Percentiles rank a stretch among this genome's conserved stretches.
Conservation (phyloP, 2,888 invertebrate species). For the Drosophila trichaetosa region DNA sequence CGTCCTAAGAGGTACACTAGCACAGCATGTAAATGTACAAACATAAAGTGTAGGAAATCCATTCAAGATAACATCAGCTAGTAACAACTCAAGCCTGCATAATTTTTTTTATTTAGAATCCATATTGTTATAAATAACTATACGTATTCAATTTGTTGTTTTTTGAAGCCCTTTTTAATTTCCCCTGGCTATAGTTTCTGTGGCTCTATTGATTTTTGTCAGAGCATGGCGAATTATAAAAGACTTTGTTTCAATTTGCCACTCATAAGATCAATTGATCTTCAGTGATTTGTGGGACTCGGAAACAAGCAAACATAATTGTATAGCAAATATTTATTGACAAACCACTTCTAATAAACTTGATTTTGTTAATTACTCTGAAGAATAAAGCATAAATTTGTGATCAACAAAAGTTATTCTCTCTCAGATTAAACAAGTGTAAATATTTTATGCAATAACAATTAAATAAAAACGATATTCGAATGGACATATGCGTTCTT, state of each 20-base stretch:
- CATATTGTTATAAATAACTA: background rate
- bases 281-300: background rate
- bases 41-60: background rate
- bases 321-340: constrained; percentile 5
- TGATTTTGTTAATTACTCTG: background rate
- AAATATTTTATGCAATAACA: background rate
- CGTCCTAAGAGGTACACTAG: background rate
- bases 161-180: background rate
- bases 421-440: background rate
- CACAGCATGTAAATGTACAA: no score
- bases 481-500: background rate
- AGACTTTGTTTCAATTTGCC: background rate
- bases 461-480: background rate
- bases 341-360: background rate
- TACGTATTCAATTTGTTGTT: background rate
- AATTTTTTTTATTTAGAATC: background rate
- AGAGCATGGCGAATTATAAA: background rate
- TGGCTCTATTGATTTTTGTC: background rate
- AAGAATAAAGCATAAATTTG: background rate
- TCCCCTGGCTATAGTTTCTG: background rate
- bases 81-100: background rate
- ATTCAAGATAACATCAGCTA: background rate
- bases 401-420: background rate
- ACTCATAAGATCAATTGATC: constrained; percentile 6
- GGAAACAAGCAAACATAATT: constrained; percentile 1